Conservation (phyloP, 2,888 invertebrate species). For the Cistogaster globosa region DNA sequence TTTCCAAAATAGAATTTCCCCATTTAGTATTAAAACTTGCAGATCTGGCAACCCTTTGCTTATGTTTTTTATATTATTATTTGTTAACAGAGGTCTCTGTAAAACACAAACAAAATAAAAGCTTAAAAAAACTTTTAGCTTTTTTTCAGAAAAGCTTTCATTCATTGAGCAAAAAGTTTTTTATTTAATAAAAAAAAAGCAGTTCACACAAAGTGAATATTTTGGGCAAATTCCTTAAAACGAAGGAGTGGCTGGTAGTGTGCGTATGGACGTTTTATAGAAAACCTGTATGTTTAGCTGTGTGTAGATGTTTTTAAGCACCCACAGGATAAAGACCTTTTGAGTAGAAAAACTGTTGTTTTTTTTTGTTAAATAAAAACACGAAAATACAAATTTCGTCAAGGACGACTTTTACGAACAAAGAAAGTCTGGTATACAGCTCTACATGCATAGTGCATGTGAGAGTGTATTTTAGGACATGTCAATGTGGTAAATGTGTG, state of each 20-base stretch:
- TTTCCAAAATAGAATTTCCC: no score
- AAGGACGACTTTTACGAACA: conserved; percentile 67
- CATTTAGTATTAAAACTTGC: no score
- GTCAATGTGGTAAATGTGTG: conserved; percentile 24
- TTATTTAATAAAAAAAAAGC: neutral
- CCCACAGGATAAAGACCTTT: conserved; percentile 70
- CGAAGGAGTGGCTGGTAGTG: neutral
- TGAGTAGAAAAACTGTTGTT: conserved; percentile 17
- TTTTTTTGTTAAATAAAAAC: conserved; percentile 14
- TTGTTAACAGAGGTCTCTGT: conserved; percentile 46
- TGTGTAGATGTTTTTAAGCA: conserved; percentile 1
- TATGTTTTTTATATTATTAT: neutral
- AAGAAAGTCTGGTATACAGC: conserved; percentile 56
- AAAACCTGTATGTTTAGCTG: neutral
- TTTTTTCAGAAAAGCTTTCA: conserved; percentile 7
- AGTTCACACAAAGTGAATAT: no score
- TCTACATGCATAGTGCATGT: neutral
- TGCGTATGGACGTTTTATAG: neutral
- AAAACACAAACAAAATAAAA: neutral
- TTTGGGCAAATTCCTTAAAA: neutral
- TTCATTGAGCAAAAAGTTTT: neutral
- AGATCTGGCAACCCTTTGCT: neutral
- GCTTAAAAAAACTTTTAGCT: no score
- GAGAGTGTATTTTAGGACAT: conserved; percentile 8
- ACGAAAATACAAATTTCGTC: conserved; percentile 45